Percentiles rank a stretch among this genome's conserved stretches.
Conservation (phyloP, 2,113 vertebrate species). For the Cephalopterus ornatus region DNA sequence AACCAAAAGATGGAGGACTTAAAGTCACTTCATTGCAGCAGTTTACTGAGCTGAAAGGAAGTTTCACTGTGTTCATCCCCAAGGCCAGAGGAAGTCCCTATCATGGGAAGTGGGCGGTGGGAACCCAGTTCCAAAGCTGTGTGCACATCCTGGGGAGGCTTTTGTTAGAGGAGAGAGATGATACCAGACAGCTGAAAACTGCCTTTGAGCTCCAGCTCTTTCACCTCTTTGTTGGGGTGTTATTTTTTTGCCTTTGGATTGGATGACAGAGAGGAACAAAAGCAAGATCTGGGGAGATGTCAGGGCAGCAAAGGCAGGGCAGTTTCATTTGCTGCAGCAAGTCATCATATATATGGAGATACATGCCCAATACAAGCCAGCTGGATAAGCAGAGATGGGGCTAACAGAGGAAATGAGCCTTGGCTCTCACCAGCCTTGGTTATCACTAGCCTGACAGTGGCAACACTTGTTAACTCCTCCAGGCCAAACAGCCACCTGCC, state of each 20-base stretch:
- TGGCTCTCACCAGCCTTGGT: not conserved
- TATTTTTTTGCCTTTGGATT: not conserved
- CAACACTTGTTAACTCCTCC: not conserved
- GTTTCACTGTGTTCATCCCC: not conserved
- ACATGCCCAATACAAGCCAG: not conserved
- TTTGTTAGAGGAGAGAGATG: not conserved
- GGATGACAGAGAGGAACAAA: not conserved
- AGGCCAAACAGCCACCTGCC: not conserved
- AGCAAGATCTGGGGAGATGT: not conserved
- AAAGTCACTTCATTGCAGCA: not conserved
- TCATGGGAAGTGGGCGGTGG: not conserved
- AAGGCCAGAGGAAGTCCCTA: not conserved
- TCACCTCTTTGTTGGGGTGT: not conserved
- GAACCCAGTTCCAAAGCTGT: not conserved
- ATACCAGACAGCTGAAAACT: not conserved
- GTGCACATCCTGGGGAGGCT: not conserved
- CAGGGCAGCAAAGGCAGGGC: not conserved
- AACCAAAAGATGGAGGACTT: conserved; percentile 51
- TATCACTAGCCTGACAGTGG: not conserved
- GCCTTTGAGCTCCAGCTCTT: not conserved
- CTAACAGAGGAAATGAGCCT: not conserved
- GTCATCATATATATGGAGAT: not conserved
- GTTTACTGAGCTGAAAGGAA: not conserved
- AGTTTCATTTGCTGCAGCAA: not conserved
- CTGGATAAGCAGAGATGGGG: not conserved